phyloP scores from a whole-genome alignment of 2,113 vertebrate species.

The Suricata suricatta region DNA sequence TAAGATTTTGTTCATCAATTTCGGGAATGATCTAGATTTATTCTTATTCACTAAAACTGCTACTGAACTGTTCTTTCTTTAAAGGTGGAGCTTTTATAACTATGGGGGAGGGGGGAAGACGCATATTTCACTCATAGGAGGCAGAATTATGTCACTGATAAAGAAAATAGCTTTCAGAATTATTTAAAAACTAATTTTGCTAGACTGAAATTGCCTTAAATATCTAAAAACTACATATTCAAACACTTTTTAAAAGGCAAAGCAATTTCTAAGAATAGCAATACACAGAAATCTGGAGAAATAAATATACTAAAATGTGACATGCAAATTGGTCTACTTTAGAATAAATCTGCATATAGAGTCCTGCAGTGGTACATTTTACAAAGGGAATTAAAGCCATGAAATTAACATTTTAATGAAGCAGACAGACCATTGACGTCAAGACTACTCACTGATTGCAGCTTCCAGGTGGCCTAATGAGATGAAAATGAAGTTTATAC shows the following conservation, averaged over 20 bases:
- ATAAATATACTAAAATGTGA: conserved; percentile 79
- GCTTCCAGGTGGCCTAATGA: conserved; percentile 89
- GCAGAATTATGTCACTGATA: neutral
- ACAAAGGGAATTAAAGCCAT: conserved; percentile 87
- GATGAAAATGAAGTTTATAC: conserved; percentile 89
- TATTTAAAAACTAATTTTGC: conserved; percentile 41
- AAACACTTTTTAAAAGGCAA: conserved; percentile 54
- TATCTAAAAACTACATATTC: conserved; percentile 46
- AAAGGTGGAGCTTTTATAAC: neutral
- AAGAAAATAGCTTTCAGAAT: conserved; percentile 10
- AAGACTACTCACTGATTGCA: conserved; percentile 84
- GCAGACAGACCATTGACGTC: conserved; percentile 85
- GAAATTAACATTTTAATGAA: conserved; percentile 91
- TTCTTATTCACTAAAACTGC: neutral
- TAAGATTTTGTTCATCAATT: neutral
- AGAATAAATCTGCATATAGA: conserved; percentile 84
- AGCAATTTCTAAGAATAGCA: conserved; percentile 81
- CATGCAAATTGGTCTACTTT: conserved; percentile 79
- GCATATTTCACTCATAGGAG: conserved; percentile 9
- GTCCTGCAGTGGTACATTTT: conserved; percentile 81
- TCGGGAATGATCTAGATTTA: neutral
- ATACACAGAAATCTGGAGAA: conserved; percentile 70
- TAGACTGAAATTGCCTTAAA: conserved; percentile 38
- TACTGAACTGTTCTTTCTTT: neutral
- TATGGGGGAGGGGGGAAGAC: neutral